Evolutionary conservation across 1,140 invertebrate genomes (phyloP).

Genomic region (Drosophila kohkoa): DNA sequence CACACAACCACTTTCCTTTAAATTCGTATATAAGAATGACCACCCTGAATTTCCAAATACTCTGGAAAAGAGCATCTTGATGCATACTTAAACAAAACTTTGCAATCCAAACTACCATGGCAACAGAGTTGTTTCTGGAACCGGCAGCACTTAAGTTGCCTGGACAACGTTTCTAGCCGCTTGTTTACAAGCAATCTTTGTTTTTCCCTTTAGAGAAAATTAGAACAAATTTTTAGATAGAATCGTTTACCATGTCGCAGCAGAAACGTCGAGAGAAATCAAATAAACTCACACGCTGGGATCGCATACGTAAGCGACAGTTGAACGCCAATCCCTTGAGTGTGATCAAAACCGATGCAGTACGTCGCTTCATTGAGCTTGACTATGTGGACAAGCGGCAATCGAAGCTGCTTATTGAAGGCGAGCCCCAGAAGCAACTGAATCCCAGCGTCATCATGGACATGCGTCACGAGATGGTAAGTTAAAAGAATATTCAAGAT

Average conservation of each 20-base stretch:
- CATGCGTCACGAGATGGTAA: conserved; percentile 81
- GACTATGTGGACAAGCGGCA: conserved; percentile 70
- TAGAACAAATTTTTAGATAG: not conserved
- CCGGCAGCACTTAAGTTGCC: conserved; percentile 47
- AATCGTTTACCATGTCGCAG: conserved; percentile 47
- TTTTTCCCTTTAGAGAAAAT: not conserved
- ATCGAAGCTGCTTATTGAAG: conserved; percentile 63
- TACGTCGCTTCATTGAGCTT: conserved; percentile 72
- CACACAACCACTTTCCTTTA: too few species aligned
- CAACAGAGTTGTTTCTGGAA: not conserved
- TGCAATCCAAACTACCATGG: not conserved
- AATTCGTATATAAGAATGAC: too few species aligned
- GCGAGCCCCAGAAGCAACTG: conserved; percentile 55
- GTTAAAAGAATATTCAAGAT: not conserved
- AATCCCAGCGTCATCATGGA: conserved; percentile 81
- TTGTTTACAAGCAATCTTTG: conserved; percentile 58
- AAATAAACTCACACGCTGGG: conserved; percentile 76
- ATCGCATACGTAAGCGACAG: conserved; percentile 78
- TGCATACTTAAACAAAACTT: too few species aligned
- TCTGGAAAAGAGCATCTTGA: too few species aligned
- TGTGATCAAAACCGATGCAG: conserved; percentile 68
- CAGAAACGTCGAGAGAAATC: conserved; percentile 76
- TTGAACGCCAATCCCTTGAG: conserved; percentile 49
- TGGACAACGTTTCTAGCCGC: conserved; percentile 35
- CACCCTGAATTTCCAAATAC: too few species aligned